Percentiles rank a stretch among this genome's conserved stretches.
phyloP scores from a whole-genome alignment of 2,113 vertebrate species.

The Equus przewalskii region DNA sequence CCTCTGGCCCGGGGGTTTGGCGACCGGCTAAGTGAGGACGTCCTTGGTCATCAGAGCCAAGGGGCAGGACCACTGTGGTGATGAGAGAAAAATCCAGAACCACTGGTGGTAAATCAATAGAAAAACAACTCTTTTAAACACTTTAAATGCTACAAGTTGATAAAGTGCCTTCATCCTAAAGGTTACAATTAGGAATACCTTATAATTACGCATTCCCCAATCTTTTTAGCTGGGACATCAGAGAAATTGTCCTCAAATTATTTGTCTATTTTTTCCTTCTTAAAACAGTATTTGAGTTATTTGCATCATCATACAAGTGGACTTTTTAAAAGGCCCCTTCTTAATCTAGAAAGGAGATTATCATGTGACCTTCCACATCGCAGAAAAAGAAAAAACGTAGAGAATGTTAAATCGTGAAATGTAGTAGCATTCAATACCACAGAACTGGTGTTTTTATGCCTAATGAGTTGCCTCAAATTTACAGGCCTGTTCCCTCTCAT shows the following conservation, averaged over 20 bases:
- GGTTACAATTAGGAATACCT: too few species aligned
- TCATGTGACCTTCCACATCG: neutral
- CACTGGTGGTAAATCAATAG: neutral
- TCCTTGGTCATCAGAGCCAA: too few species aligned
- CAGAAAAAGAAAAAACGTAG: too few species aligned
- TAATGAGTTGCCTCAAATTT: neutral
- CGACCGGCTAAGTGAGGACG: too few species aligned
- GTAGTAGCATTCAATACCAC: neutral
- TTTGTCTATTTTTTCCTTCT: neutral
- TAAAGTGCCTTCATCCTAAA: neutral
- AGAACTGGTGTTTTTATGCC: neutral
- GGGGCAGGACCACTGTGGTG: too few species aligned
- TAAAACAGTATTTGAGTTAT: neutral
- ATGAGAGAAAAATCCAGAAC: neutral
- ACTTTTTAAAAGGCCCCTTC: neutral
- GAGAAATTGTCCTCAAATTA: neutral
- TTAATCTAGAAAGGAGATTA: neutral
- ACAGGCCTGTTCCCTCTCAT: neutral
- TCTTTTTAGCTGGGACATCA: neutral
- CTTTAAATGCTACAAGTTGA: neutral
- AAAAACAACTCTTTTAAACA: neutral
- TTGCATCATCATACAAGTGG: neutral
- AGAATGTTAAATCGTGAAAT: neutral
- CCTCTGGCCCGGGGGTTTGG: too few species aligned
- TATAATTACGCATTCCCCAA: neutral